A percentile compares a stretch with the other conserved stretches of the same genome.
Evolutionary conservation across 2,113 vertebrate species (phyloP).

Genomic region (Microcebus jonahi): DNA sequence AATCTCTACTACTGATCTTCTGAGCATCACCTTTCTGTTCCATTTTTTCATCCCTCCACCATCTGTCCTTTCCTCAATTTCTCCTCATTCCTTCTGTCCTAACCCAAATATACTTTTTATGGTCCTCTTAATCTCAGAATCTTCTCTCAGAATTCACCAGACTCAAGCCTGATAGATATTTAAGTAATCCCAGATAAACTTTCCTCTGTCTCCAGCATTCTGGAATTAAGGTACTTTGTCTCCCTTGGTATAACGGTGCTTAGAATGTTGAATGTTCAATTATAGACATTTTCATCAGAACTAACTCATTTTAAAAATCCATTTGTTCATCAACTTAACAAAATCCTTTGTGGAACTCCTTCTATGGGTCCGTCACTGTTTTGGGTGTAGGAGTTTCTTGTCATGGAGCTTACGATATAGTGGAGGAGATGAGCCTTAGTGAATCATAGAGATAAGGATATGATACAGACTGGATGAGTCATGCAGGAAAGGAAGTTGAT

Average conservation of each 20-base stretch:
- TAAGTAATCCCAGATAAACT: neutral
- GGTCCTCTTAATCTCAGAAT: neutral
- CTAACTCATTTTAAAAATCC: neutral
- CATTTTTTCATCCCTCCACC: neutral
- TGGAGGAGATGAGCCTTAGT: neutral
- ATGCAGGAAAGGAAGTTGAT: neutral
- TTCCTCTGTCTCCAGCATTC: neutral
- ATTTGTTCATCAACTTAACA: neutral
- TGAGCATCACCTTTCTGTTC: neutral
- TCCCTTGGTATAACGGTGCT: neutral
- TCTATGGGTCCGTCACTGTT: neutral
- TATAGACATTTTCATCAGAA: neutral
- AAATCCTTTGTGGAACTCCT: neutral
- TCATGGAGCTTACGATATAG: neutral
- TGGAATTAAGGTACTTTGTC: neutral
- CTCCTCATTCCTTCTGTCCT: neutral
- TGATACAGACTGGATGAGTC: neutral
- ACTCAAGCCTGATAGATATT: neutral
- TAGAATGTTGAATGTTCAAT: neutral
- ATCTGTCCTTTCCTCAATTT: neutral
- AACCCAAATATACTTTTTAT: neutral
- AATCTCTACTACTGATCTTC: neutral
- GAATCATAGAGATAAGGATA: neutral
- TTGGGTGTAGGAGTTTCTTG: neutral
- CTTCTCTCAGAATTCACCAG: neutral